Conservation (phyloP, 2,113 vertebrate species). For the Thamnaconus septentrionalis region DNA sequence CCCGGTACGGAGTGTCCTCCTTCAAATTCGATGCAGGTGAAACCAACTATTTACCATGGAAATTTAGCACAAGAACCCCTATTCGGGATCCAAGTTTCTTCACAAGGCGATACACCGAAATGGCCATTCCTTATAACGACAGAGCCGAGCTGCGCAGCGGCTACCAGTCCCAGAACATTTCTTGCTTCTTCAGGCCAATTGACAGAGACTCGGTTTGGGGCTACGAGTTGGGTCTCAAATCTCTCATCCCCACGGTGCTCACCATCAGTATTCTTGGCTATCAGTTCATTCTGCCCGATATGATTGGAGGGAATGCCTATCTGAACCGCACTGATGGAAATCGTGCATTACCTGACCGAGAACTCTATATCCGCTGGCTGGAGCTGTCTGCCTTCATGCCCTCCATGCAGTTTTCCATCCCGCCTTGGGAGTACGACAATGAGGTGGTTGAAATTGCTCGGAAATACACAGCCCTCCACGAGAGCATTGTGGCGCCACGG, state of each 20-base stretch:
- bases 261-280: slow-evolving; percentile 95
- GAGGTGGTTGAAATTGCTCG: slow-evolving; percentile 92
- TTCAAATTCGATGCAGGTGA: slow-evolving; percentile 96
- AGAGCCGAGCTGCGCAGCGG: slow-evolving; percentile 88
- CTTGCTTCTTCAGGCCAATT: slow-evolving; percentile 90
- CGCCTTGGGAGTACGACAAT: slow-evolving; percentile 89
- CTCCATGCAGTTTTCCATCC: slow-evolving; percentile 96
- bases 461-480: slow-evolving; percentile 87
- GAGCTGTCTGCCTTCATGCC: slow-evolving; percentile 97
- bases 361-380: slow-evolving; percentile 96
- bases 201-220: slow-evolving; percentile 95
- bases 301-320: slow-evolving; percentile 87
- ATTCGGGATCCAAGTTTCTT: slow-evolving; percentile 89
- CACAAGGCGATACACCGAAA: slow-evolving; percentile 90
- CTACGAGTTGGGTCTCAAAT: slow-evolving; percentile 91
- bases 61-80: slow-evolving; percentile 82
- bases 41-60: slow-evolving; percentile 89
- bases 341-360: slow-evolving; percentile 82
- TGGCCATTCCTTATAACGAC: slow-evolving; percentile 89
- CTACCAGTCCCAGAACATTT: slow-evolving; percentile 93
- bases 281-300: slow-evolving; percentile 87
- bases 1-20: slow-evolving; percentile 83
- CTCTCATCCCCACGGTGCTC: slow-evolving; percentile 91
- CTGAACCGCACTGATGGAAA: slow-evolving; percentile 73
- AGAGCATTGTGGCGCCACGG: slow-evolving; percentile 88